Conservation (phyloP, 2,797 vertebrate species). For the Glossophaga mutica region DNA sequence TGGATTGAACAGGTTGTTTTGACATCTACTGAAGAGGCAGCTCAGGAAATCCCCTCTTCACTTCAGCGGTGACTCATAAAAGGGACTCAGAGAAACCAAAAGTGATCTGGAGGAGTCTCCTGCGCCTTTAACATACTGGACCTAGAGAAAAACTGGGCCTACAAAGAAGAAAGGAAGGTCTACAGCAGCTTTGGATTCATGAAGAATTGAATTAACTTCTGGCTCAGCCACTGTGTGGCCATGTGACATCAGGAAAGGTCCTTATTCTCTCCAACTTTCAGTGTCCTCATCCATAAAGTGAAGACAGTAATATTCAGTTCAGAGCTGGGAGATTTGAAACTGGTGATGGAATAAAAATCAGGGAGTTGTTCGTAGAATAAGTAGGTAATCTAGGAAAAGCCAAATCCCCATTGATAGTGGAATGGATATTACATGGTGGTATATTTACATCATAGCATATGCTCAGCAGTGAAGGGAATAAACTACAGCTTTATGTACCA, state of each 20-base stretch:
- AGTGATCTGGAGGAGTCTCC: background rate
- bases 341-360: background rate
- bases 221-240: background rate
- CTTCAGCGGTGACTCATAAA: constrained; percentile 19
- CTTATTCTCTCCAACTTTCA: background rate
- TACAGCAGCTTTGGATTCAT: background rate
- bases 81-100: background rate
- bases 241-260: background rate
- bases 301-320: background rate
- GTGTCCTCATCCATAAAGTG: background rate
- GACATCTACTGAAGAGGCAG: background rate
- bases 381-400: background rate
- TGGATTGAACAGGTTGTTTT: background rate
- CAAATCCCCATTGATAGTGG: background rate
- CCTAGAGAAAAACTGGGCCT: background rate
- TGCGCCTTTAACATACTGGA: background rate
- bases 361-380: background rate
- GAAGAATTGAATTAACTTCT: background rate
- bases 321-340: background rate
- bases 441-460: background rate
- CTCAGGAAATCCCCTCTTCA: constrained; percentile 45
- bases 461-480: background rate
- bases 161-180: background rate
- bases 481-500: background rate
- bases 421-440: background rate